These are phyloP conservation scores for Leptinotarsa peninsularis DNA, from an alignment of 2,888 invertebrate species.

Conservation along the genomic window DNA sequence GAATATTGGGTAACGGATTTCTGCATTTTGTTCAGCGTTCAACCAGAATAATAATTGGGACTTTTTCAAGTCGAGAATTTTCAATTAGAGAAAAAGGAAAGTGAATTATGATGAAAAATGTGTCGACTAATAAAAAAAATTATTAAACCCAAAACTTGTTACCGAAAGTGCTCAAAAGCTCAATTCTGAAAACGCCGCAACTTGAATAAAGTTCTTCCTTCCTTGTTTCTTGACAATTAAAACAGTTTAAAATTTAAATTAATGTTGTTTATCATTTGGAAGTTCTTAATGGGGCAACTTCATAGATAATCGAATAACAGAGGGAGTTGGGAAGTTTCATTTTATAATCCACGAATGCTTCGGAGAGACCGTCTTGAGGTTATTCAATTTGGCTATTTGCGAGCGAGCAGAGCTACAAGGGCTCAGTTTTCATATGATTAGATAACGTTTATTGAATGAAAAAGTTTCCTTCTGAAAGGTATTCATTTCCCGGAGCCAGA, in stretches of 20 bases:
- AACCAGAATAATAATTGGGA: too few relatives aligned
- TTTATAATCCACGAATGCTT: conserved; percentile 14
- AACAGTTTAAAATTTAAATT: conserved; percentile 8
- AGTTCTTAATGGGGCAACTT: conserved; percentile 18
- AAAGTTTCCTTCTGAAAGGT: conserved; percentile 8
- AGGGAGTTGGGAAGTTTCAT: conserved; percentile 14
- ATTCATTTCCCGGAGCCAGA: not conserved
- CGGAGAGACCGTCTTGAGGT: not conserved
- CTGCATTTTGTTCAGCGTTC: too few relatives aligned
- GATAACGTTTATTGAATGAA: conserved; percentile 14
- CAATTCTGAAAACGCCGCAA: conserved; percentile 1
- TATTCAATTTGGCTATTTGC: conserved; percentile 11
- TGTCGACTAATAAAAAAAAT: not conserved
- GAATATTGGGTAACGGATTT: too few relatives aligned
- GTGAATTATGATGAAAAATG: not conserved
- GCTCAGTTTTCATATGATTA: conserved; percentile 16
- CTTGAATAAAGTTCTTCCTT: not conserved
- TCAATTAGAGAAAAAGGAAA: not conserved
- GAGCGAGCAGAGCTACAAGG: not conserved
- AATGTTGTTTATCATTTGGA: conserved; percentile 21
- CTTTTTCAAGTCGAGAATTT: not conserved
- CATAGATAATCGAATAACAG: conserved; percentile 8
- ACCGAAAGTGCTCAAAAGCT: not conserved
- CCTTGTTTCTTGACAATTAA: conserved; percentile 9
- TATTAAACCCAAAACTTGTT: not conserved